A percentile compares a stretch with the other conserved stretches of the same genome.
phyloP scores from a whole-genome alignment of 1,140 invertebrate species.

The Eueides isabella region DNA sequence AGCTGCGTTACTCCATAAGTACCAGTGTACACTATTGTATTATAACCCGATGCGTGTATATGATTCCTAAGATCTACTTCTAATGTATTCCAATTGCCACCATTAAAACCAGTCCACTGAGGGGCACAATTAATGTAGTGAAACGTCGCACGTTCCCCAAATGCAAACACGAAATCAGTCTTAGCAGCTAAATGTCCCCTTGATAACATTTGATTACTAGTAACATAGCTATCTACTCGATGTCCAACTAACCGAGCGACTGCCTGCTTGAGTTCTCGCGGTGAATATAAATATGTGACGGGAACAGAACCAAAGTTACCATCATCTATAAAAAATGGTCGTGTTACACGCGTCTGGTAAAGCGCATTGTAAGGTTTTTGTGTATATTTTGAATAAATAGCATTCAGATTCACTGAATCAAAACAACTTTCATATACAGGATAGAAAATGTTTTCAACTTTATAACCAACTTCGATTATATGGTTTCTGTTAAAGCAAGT shows the following conservation, averaged over 20 bases:
- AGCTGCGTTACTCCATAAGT: slow-evolving; percentile 76
- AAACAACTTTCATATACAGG: slow-evolving; percentile 71
- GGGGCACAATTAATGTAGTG: slow-evolving; percentile 86
- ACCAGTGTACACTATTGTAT: slow-evolving; percentile 82
- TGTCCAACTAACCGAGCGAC: slow-evolving; percentile 58
- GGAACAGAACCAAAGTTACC: slow-evolving; percentile 51
- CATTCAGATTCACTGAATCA: slow-evolving; percentile 49
- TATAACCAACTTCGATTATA: slow-evolving; percentile 69
- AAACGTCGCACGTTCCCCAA: slow-evolving; percentile 85
- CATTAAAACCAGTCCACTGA: slow-evolving; percentile 86
- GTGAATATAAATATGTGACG: slow-evolving; percentile 60
- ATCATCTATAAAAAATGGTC: slow-evolving; percentile 65
- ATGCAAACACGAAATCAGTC: slow-evolving; percentile 85
- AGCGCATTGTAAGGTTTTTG: slow-evolving; percentile 70
- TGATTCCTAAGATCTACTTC: slow-evolving; percentile 75
- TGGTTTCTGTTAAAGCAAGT: slow-evolving; percentile 58
- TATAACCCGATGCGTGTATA: slow-evolving; percentile 55
- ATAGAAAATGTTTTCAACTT: slow-evolving; percentile 57
- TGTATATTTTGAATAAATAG: slow-evolving; percentile 70
- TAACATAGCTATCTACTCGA: slow-evolving; percentile 55
- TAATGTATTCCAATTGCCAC: slow-evolving; percentile 85
- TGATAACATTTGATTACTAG: slow-evolving; percentile 72
- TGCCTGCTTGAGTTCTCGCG: slow-evolving; percentile 54
- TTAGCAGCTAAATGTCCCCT: slow-evolving; percentile 87
- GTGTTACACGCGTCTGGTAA: slow-evolving; percentile 62